phyloP scores from a whole-genome alignment of 2,888 invertebrate genomes.

The Asteroscopus sphinx region DNA sequence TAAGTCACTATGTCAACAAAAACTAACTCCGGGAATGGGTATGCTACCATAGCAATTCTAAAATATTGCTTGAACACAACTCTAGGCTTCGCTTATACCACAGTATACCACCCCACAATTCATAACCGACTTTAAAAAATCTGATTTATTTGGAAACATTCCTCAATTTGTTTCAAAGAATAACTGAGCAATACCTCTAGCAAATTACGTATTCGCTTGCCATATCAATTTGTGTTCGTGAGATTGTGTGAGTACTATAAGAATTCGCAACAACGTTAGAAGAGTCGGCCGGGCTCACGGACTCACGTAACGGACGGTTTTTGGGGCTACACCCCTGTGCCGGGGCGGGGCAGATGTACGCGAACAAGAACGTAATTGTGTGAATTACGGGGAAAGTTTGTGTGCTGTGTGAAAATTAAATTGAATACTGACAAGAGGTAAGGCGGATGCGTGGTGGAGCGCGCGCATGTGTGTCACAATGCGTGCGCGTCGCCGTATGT shows the following conservation, averaged over 20 bases:
- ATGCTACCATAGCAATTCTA: too few relatives aligned
- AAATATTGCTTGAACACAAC: too few relatives aligned
- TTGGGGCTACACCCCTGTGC: conserved; percentile 74
- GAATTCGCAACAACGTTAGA: conserved; percentile 56
- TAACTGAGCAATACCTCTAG: conserved; percentile 24
- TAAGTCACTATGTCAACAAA: too few relatives aligned
- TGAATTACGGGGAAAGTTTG: too few relatives aligned
- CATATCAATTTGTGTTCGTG: conserved; percentile 52
- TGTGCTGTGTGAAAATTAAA: too few relatives aligned
- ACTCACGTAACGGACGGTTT: conserved; percentile 62
- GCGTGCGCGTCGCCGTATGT: conserved; percentile 74
- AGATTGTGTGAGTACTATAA: conserved; percentile 56
- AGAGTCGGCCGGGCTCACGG: conserved; percentile 50
- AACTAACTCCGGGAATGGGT: too few relatives aligned
- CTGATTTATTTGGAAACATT: conserved; percentile 20
- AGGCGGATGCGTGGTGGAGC: conserved; percentile 65
- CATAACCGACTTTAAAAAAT: conserved; percentile 16
- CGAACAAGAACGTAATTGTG: too few relatives aligned
- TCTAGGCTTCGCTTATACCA: background rate
- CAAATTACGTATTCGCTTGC: conserved; percentile 52
- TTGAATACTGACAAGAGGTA: too few relatives aligned
- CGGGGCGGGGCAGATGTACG: too few relatives aligned
- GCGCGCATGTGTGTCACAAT: conserved; percentile 73
- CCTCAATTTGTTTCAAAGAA: conserved; percentile 29
- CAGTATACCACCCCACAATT: conserved; percentile 14